phyloP scores from a whole-genome alignment of 2,888 invertebrate species.

The Troides aeacus region DNA sequence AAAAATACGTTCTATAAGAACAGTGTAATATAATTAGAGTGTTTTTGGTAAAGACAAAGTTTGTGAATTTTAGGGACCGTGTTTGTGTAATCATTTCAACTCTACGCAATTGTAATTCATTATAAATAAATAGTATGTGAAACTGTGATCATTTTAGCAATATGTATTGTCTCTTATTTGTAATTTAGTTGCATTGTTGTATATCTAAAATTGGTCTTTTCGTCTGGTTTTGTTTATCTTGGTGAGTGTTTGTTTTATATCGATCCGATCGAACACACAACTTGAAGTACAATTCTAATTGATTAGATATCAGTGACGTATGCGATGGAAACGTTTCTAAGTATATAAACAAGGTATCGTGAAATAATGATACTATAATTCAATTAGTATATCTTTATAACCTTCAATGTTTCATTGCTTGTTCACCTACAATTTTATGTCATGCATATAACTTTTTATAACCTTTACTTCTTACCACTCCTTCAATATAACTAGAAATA shows the following conservation, averaged over 20 bases:
- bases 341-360: neutral
- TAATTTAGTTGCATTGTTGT: too few relatives aligned
- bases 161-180: too few relatives aligned
- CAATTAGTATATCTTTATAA: neutral
- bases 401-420: neutral
- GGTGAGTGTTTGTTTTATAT: neutral
- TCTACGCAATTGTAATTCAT: too few relatives aligned
- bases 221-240: neutral
- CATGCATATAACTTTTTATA: neutral
- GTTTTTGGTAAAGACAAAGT: too few relatives aligned
- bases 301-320: conserved; percentile 5
- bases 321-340: neutral
- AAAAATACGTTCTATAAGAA: neutral
- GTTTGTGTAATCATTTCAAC: too few relatives aligned
- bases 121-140: too few relatives aligned
- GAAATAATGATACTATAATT: conserved; percentile 1
- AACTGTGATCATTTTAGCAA: too few relatives aligned
- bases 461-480: neutral
- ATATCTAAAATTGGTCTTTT: too few relatives aligned
- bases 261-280: neutral
- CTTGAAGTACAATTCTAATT: neutral
- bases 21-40: neutral
- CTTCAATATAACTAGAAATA: too few relatives aligned
- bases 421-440: neutral
- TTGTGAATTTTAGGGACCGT: too few relatives aligned